A percentile compares a stretch with the other conserved stretches of the same genome.
Conservation (phyloP, 2,797 vertebrate genomes). For the Acipenser transmontanus region DNA sequence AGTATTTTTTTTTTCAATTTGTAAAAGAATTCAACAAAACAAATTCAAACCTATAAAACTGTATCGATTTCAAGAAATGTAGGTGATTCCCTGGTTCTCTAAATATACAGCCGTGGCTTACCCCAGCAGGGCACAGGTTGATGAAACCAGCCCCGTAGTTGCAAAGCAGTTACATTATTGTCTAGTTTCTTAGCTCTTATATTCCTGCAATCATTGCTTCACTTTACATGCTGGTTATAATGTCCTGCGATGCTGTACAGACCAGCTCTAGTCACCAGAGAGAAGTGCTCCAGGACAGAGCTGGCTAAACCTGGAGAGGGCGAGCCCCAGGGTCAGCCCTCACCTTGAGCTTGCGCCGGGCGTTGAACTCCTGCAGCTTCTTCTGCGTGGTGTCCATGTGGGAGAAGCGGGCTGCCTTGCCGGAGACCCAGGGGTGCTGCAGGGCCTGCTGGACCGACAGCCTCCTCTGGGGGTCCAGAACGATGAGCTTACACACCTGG, state of each 20-base stretch:
- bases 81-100: too few species aligned
- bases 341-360: slow-evolving; percentile 80
- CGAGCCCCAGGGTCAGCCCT: slow-evolving; percentile 1
- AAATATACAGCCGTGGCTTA: too few species aligned
- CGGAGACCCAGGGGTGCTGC: slow-evolving; percentile 79
- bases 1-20: too few species aligned
- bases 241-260: not conserved
- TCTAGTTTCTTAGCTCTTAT: too few species aligned
- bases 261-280: not conserved
- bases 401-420: slow-evolving; percentile 74
- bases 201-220: too few species aligned
- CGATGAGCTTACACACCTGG: slow-evolving; percentile 79
- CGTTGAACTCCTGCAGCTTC: slow-evolving; percentile 82
- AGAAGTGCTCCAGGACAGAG: slow-evolving; percentile 7
- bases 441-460: slow-evolving; percentile 70
- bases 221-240: not conserved
- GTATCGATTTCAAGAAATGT: too few species aligned
- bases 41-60: too few species aligned
- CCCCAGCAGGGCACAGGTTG: too few species aligned
- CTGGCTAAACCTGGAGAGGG: not conserved
- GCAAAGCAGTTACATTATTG: too few species aligned
- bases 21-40: too few species aligned
- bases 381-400: slow-evolving; percentile 86
- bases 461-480: slow-evolving; percentile 71
- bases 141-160: too few species aligned